These are phyloP conservation scores for Berghia stephanieae DNA, from an alignment of 1,140 invertebrate species.

Conservation along the genomic window DNA sequence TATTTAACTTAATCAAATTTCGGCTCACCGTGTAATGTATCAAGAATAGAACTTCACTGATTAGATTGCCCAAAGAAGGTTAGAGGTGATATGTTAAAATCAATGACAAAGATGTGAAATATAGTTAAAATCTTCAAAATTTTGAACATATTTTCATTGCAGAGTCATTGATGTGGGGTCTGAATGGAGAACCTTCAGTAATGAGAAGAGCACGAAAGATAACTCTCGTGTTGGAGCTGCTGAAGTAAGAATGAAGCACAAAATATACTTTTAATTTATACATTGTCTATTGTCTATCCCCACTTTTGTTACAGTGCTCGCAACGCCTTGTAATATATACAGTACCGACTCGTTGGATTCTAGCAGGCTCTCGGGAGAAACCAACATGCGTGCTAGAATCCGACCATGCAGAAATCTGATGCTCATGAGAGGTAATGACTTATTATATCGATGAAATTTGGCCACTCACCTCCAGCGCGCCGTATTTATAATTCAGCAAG, in stretches of 20 bases:
- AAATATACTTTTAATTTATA: too few relatives aligned
- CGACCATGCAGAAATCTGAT: too few relatives aligned
- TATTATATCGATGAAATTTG: too few relatives aligned
- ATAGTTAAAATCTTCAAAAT: not conserved
- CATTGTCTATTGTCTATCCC: not conserved
- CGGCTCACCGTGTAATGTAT: too few relatives aligned
- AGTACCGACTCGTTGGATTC: too few relatives aligned
- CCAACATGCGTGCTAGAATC: too few relatives aligned
- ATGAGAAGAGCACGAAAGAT: constrained; percentile 96
- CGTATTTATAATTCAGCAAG: too few relatives aligned
- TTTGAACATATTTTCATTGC: constrained; percentile 35
- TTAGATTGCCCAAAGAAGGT: not conserved
- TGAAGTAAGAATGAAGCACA: constrained; percentile 61
- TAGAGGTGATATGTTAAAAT: not conserved
- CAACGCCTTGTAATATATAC: too few relatives aligned
- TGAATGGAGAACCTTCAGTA: constrained; percentile 99
- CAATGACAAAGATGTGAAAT: not conserved
- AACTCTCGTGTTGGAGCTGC: constrained; percentile 95
- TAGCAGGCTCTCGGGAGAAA: too few relatives aligned
- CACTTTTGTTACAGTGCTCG: not conserved
- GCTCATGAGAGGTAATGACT: too few relatives aligned
- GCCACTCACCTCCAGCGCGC: too few relatives aligned
- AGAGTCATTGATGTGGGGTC: constrained; percentile 99
- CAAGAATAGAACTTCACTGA: not conserved
- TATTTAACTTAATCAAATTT: too few relatives aligned